These are phyloP conservation scores for Dipodomys ordii DNA, from an alignment of 2,113 vertebrate genomes.

Conservation along the genomic window DNA sequence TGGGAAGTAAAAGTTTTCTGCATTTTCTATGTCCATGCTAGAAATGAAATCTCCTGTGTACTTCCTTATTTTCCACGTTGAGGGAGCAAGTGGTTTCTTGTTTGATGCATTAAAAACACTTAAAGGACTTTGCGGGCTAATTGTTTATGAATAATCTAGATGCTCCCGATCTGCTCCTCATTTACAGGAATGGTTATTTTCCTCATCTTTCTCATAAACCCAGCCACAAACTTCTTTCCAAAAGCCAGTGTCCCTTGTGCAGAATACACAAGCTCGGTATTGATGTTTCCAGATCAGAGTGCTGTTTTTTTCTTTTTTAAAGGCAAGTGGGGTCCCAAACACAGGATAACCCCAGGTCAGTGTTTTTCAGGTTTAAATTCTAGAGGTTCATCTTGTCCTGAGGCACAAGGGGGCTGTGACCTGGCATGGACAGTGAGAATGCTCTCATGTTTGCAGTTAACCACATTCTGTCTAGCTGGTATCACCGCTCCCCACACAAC, in stretches of 20 bases:
- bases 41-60: not conserved
- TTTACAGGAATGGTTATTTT: constrained; percentile 13
- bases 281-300: not conserved
- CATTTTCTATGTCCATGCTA: not conserved
- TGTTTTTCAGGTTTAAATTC: constrained; percentile 36
- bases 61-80: not conserved
- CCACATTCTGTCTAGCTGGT: not conserved
- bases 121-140: not conserved
- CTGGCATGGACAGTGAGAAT: not conserved
- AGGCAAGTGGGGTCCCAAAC: not conserved
- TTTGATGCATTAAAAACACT: not conserved
- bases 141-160: constrained; percentile 18
- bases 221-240: not conserved
- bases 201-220: constrained; percentile 20
- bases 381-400: not conserved
- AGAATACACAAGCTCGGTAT: not conserved
- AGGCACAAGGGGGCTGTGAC: not conserved
- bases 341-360: constrained; percentile 15
- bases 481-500: not conserved
- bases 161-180: not conserved
- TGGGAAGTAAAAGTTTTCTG: not conserved
- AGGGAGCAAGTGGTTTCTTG: not conserved
- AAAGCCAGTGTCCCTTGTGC: not conserved
- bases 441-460: not conserved
- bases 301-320: not conserved